Conservation (phyloP, 2,113 vertebrate species). For the Oreotrochilus melanogaster region DNA sequence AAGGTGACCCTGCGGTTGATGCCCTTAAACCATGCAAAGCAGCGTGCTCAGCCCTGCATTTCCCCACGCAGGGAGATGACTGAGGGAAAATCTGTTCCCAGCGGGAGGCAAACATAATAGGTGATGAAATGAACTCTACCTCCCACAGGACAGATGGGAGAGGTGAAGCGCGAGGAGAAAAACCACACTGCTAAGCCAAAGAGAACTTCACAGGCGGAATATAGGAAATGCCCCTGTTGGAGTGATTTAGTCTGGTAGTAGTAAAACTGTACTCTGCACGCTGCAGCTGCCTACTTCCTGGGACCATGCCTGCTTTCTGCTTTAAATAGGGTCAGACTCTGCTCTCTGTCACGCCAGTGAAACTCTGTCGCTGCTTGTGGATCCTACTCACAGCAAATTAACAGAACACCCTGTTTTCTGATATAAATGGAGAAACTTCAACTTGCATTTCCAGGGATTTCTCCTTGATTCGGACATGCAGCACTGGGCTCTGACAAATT, state of each 20-base stretch:
- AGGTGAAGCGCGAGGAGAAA: slow-evolving; percentile 40
- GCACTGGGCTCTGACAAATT: background rate
- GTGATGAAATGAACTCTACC: slow-evolving; percentile 57
- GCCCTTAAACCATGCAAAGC: slow-evolving; percentile 36
- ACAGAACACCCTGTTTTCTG: background rate
- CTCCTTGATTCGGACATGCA: background rate
- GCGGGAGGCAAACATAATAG: slow-evolving; percentile 57
- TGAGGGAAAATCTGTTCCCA: slow-evolving; percentile 58
- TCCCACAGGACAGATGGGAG: slow-evolving; percentile 64
- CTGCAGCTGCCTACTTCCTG: slow-evolving; percentile 34
- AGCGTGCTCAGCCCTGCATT: background rate
- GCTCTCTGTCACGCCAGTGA: background rate
- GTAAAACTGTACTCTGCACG: slow-evolving; percentile 43
- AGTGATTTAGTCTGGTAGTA: slow-evolving; percentile 25
- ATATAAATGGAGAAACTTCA: background rate
- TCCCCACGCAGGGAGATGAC: slow-evolving; percentile 1
- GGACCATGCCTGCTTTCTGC: background rate
- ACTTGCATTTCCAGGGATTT: background rate
- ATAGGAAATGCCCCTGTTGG: slow-evolving; percentile 54
- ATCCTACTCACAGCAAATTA: background rate
- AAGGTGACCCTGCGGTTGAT: slow-evolving; percentile 50
- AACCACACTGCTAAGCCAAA: background rate
- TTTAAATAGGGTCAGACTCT: background rate
- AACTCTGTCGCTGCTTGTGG: background rate
- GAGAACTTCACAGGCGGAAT: slow-evolving; percentile 1